These are phyloP conservation scores for Xerus inauris DNA, from an alignment of 2,113 vertebrate species.

Conservation along the genomic window DNA sequence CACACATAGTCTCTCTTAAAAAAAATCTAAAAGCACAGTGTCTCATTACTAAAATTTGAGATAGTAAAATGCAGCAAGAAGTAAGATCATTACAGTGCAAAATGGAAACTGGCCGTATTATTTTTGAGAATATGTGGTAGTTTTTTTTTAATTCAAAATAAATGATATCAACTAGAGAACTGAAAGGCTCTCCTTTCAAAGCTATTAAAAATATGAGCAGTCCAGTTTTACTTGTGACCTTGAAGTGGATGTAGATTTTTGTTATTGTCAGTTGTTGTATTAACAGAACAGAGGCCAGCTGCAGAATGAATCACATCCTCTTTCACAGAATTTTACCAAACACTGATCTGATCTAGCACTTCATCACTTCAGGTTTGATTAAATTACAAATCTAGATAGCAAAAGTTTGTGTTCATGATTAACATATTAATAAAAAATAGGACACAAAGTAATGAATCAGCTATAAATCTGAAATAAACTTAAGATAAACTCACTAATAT, in stretches of 20 bases:
- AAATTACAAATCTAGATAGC: constrained; percentile 36
- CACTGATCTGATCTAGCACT: background rate
- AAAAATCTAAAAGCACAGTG: background rate
- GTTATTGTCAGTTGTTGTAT: background rate
- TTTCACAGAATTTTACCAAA: constrained; percentile 23
- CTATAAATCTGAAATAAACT: constrained; percentile 30
- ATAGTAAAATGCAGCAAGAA: background rate
- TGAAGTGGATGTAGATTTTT: background rate
- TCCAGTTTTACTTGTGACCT: constrained; percentile 10
- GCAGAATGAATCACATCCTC: constrained; percentile 60
- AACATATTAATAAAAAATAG: constrained; percentile 12
- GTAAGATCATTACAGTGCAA: background rate
- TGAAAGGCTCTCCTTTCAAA: background rate
- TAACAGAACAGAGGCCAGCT: constrained; percentile 25
- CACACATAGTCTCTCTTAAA: background rate
- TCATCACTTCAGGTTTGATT: constrained; percentile 6
- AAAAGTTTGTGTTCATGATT: constrained; percentile 18
- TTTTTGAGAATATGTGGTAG: background rate
- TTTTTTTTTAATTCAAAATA: constrained; percentile 39
- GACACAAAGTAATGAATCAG: constrained; percentile 4
- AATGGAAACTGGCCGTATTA: background rate
- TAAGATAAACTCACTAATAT: background rate
- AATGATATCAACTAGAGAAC: background rate
- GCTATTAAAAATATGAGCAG: background rate
- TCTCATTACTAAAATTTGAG: background rate